Conservation (phyloP, 2,888 invertebrate genomes). For the Eristalis arbustorum region DNA sequence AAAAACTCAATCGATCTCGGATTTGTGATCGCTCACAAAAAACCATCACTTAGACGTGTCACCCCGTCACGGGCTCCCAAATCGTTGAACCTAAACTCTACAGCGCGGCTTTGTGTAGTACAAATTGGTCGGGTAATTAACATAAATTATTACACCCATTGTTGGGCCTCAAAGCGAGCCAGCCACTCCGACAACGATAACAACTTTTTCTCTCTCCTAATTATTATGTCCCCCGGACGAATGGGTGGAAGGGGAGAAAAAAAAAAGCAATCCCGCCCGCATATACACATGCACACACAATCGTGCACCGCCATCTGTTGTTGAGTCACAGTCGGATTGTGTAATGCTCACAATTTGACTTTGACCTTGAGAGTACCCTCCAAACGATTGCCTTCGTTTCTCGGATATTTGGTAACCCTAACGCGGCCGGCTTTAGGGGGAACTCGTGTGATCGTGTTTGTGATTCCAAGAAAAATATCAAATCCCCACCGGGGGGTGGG, state of each 20-base stretch:
- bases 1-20: no score
- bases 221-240: neutral
- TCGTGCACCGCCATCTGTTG: constrained; percentile 14
- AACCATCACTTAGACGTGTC: neutral
- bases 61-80: neutral
- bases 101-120: neutral
- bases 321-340: constrained; percentile 28
- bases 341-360: constrained; percentile 31
- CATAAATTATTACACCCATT: neutral
- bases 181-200: neutral
- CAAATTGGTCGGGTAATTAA: neutral
- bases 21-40: no score
- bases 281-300: neutral
- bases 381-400: neutral
- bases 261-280: neutral
- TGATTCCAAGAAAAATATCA: constrained; percentile 55
- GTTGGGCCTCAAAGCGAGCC: neutral
- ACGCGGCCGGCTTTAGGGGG: neutral
- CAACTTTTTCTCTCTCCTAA: neutral
- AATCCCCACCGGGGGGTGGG: neutral
- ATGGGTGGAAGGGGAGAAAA: neutral
- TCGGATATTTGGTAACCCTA: constrained; percentile 55
- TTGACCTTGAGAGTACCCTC: constrained; percentile 57
- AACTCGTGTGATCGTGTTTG: neutral
- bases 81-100: neutral